Conservation (phyloP, 2,888 invertebrate genomes). For the Aricia artaxerxes region DNA sequence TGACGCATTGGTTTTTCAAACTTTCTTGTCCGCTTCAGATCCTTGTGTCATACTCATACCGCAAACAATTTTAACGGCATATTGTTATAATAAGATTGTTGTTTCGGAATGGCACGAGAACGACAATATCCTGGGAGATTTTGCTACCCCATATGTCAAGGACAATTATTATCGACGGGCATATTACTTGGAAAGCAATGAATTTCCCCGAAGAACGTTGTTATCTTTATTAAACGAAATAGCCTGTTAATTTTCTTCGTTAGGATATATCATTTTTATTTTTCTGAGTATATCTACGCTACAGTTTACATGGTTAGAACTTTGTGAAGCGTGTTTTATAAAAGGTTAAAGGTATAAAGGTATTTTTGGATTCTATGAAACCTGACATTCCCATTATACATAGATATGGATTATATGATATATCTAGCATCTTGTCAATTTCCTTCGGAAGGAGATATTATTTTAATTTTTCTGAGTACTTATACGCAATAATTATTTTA, state of each 20-base stretch:
- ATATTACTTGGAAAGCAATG: conserved; percentile 38
- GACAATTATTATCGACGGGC: conserved; percentile 47
- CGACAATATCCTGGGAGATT: conserved; percentile 31
- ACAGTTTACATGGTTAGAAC: neutral
- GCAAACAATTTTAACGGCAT: conserved; percentile 18
- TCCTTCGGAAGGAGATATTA: no score
- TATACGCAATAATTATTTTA: no score
- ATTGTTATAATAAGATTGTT: neutral
- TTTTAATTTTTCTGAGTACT: no score
- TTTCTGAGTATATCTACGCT: neutral
- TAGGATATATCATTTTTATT: conserved; percentile 1
- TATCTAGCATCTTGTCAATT: no score
- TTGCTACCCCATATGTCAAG: conserved; percentile 49
- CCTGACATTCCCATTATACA: neutral
- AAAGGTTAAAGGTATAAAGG: neutral
- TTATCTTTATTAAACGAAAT: conserved; percentile 37
- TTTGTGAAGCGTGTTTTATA: neutral
- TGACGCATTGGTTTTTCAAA: conserved; percentile 39
- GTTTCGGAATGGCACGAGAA: neutral
- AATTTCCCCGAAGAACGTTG: conserved; percentile 39
- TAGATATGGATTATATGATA: no score
- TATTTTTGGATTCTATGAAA: neutral
- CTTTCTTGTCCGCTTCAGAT: conserved; percentile 36
- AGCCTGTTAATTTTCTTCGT: conserved; percentile 12
- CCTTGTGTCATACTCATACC: neutral